These are phyloP conservation scores for Campodea augens DNA, from an alignment of 1,140 invertebrate species.

Conservation along the genomic window DNA sequence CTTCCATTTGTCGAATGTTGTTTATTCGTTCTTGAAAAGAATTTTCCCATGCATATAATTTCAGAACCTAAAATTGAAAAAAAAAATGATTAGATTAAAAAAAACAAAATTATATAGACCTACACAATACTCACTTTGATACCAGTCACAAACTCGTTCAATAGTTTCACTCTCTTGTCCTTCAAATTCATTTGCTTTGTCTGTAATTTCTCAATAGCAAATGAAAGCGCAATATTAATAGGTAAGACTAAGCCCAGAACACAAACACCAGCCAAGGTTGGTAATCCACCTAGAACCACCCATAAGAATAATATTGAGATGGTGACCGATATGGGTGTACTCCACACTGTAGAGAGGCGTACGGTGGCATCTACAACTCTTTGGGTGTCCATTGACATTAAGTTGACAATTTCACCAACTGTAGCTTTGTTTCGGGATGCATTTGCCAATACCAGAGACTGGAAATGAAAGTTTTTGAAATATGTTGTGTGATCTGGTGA, in stretches of 20 bases:
- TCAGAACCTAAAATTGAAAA: constrained; percentile 40
- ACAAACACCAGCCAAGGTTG: constrained; percentile 53
- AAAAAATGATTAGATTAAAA: too few species aligned
- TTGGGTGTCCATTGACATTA: constrained; percentile 77
- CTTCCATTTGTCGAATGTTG: constrained; percentile 63
- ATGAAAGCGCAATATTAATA: constrained; percentile 71
- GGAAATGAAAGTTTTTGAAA: too few species aligned
- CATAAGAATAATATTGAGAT: constrained; percentile 79
- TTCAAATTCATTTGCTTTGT: constrained; percentile 80
- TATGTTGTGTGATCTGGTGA: too few species aligned
- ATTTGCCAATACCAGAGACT: constrained; percentile 46
- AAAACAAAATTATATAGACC: neutral
- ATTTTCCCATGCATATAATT: constrained; percentile 79
- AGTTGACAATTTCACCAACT: constrained; percentile 78
- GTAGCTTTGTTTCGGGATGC: constrained; percentile 60
- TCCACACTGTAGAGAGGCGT: constrained; percentile 93
- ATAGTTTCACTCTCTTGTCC: constrained; percentile 77
- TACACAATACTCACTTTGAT: constrained; percentile 49
- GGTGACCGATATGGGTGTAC: constrained; percentile 77
- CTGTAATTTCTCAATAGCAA: constrained; percentile 58
- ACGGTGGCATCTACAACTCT: constrained; percentile 71
- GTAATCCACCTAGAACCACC: constrained; percentile 30
- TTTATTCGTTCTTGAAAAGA: constrained; percentile 70
- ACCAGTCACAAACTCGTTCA: constrained; percentile 86
- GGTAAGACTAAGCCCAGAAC: constrained; percentile 86